Evolutionary conservation across 2,888 invertebrate species (phyloP), one percentile per base, ranked within the genome.

Genomic region (Pharmacophagus antenor): DNA sequence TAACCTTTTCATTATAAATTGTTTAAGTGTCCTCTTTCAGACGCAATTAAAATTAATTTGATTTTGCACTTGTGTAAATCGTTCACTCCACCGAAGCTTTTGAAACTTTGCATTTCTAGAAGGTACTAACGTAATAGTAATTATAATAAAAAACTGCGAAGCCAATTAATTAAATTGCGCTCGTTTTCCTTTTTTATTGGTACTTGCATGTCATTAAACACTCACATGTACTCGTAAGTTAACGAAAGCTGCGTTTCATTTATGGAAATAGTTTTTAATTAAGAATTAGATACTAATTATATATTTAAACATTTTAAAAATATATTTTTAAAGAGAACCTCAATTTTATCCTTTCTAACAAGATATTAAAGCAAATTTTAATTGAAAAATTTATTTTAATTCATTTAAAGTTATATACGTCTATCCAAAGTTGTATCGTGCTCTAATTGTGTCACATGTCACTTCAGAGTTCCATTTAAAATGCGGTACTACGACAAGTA

Each of bases 31-130:
- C 75, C 73, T 31, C 73, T 67, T 69, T 66, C 64, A 70, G 69
- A 68, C 64, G 63, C 65, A 75, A 72, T 78, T 70, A 67, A 78
- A 77, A 42, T 80, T 79, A 82, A 82, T 83, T 82, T 80, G 82
- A 79, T 72, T 70, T 73, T 67, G 65, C 67, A 77, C 70, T 77
- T 78, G 77, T 74, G 74, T 74, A 63, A 63, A 60, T 70, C 76
- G 71, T 74, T 76, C 67, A 67, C 68, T 70, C 67, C 12, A 41
- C 52, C 2, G 42, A 50, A 42, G 25, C 37, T 56, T 27, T 51
- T 42, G 12, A 48, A 51, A 56, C 25, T 50, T 56, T 42, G 25
- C 25, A 50, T 42, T 56, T 49, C 25, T 25, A 27, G 17, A 25
- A 42, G 25, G 25, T 27, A 23, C 50, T 42, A 49, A 20, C 48